Base-by-base conservation (phyloP, 2,888 invertebrate genomes). In the Xanthorhoe spadicearia region DNA sequence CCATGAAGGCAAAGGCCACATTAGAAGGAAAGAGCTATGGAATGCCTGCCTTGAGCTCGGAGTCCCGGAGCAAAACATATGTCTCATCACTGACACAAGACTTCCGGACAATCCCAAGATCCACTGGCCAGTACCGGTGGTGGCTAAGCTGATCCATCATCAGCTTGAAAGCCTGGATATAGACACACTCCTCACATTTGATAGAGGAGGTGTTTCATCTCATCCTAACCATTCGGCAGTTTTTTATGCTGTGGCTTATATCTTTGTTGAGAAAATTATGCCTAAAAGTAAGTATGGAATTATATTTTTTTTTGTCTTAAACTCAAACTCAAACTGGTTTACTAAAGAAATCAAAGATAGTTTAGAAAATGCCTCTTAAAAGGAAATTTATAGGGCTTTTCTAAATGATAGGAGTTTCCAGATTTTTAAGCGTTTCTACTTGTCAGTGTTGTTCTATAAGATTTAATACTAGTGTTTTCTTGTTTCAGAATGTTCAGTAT, bases 161-260 rank as follows among this genome's bases (percentile, higher is more conserved):
- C 94, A 96, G 66, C 89, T 98, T 48, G 96, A 97, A 85, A 93
- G 94, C 64, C 94, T 97, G 77, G 95, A 95, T 78, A 96, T 98
- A 80, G 96, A 97, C 81, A 96, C 97, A 1, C 93, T 99, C 60
- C 95, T 99, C 61, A 98, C 99, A 15, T 99, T 99, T 93, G 99
- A 99, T 90, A 95, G 96, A 80, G 94, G 96, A 83, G 99, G 99
- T 58, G 96, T 99, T 6, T 99, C 98, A 76, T 95, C 96, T 6
- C 99, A 99, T 91, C 93, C 95, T 23, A 99, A 99, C 92, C 99
- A 99, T 85, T 95, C 95, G 70, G 96, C 97, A 68, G 95, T 97
- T 71, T 97, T 96, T 86, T 96, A 96, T 90, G 97, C 96, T 61
- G 94, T 97, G 58, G 96, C 96, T 61, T 95, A 96, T 80, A 94